A percentile compares a stretch with the other conserved stretches of the same genome.
Conservation (phyloP, 2,113 vertebrate genomes). For the Alligator mississippiensis region DNA sequence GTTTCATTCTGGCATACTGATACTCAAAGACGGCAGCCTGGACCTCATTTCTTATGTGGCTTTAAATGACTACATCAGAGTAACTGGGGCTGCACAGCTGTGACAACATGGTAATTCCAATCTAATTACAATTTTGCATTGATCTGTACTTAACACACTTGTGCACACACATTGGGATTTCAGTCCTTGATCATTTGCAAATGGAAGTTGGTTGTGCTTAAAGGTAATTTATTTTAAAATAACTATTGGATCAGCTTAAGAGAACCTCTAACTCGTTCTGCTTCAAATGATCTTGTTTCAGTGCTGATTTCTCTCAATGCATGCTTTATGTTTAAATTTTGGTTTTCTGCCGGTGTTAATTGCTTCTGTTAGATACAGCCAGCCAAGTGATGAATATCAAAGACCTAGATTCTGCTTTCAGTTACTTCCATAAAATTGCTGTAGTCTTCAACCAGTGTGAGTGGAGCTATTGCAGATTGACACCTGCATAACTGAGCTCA, state of each 20-base stretch:
- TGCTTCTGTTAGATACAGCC: fast-evolving
- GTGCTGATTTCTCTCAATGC: not conserved
- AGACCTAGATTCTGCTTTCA: not conserved
- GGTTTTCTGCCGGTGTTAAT: not conserved
- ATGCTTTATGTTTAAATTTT: fast-evolving
- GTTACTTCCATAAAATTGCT: fast-evolving
- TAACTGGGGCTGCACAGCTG: not conserved
- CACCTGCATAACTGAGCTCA: not conserved
- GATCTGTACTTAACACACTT: not conserved
- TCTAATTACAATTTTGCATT: not conserved
- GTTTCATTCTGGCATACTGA: not conserved
- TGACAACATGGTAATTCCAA: not conserved
- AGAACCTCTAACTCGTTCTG: not conserved
- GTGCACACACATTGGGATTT: not conserved
- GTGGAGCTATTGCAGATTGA: not conserved
- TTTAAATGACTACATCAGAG: not conserved
- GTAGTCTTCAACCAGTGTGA: not conserved
- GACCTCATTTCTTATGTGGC: fast-evolving
- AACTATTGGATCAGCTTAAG: not conserved
- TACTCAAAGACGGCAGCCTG: no score
- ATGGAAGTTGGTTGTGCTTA: not conserved
- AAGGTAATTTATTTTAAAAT: not conserved
- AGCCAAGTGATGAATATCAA: fast-evolving
- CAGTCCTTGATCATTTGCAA: not conserved
- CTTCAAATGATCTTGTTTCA: not conserved